Evolutionary conservation across 2,888 invertebrate genomes (phyloP), one percentile per base, ranked within the genome.

Genomic region (Pristionchus maxplancki): DNA sequence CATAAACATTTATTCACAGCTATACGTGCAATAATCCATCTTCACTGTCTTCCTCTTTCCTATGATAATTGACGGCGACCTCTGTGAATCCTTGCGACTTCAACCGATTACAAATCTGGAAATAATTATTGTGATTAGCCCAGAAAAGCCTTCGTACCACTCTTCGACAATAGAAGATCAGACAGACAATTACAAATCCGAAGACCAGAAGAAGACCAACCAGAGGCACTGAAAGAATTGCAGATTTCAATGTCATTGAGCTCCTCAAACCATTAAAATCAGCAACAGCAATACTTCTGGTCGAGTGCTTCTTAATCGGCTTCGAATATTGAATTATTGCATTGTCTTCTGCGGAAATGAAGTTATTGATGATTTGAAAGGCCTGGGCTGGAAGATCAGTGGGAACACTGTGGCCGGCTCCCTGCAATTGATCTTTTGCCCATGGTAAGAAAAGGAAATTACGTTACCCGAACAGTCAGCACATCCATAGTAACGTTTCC

Each of bases 321-420:
- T 37, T 44, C 15, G 74, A 74, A 31, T 74, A 74, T 1, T 44
- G 11, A 5, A 74, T 15, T 20, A 2, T 6, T n/a, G 3, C 13
- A 13, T 44, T 44, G 1, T 74, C 24, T n/a, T 74, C 40, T 4
- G 74, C 8, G 44, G 24, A 44, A 2, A 74, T 17, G 40, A 74
- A 74, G 44, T 74, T 74, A 13, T 74, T 74, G 74, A 74, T 74
- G 17, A 74, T 74, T 74, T 74, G 74, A 24, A 74, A 74, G 8
- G 74, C 74, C 44, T 74, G 37, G 9, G 40, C 74, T n/a, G 74
- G 74, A 40, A 74, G 74, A 74, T 74, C 40, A 1, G 20, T 74
- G 4, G 74, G 74, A 40, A 74, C 74, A 74, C 74, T 74, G 40
- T 74, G 74, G 2, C 74, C 74, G 4, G 74, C 4, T 74, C 74